Conservation (phyloP, 1,140 invertebrate species). For the Aphaenogaster floridana region DNA sequence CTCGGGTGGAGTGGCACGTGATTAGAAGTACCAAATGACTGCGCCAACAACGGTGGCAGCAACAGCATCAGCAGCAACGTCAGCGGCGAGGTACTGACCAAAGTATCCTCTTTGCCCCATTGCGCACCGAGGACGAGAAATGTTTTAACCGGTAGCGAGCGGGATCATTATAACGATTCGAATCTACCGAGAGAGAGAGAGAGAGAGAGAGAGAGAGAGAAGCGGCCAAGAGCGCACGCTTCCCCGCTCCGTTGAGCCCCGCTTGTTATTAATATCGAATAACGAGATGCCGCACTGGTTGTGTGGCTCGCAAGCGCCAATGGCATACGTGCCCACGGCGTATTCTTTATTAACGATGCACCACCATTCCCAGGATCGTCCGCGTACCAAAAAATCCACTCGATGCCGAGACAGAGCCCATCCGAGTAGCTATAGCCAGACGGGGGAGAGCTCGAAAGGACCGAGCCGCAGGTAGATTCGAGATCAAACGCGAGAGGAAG, state of each 20-base stretch:
- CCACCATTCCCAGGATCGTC: conserved; percentile 75
- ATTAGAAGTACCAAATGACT: conserved; percentile 80
- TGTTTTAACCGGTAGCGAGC: conserved; percentile 83
- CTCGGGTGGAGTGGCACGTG: conserved; percentile 73
- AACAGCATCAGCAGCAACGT: conserved; percentile 46
- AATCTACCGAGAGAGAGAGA: conserved; percentile 73
- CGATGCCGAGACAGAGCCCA: conserved; percentile 45
- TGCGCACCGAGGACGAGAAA: conserved; percentile 69
- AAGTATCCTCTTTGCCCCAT: background rate
- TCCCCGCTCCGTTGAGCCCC: conserved; percentile 60
- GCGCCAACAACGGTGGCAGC: conserved; percentile 38
- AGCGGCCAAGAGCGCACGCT: conserved; percentile 14
- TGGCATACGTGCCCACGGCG: conserved; percentile 78
- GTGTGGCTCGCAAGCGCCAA: conserved; percentile 72
- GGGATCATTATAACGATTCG: conserved; percentile 85
- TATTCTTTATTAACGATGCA: conserved; percentile 85
- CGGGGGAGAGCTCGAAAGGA: conserved; percentile 34
- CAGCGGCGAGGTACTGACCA: conserved; percentile 36
- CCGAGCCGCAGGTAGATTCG: conserved; percentile 35
- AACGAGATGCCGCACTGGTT: conserved; percentile 79
- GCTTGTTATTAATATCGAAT: conserved; percentile 85
- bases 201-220: conserved; percentile 30
- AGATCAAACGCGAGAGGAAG: conserved; percentile 42
- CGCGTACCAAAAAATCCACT: conserved; percentile 78
- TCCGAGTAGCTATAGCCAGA: conserved; percentile 70